Conservation (phyloP, 37 sponge, comb jelly and placozoan genomes). For the Cladorhizidae sp. region DNA sequence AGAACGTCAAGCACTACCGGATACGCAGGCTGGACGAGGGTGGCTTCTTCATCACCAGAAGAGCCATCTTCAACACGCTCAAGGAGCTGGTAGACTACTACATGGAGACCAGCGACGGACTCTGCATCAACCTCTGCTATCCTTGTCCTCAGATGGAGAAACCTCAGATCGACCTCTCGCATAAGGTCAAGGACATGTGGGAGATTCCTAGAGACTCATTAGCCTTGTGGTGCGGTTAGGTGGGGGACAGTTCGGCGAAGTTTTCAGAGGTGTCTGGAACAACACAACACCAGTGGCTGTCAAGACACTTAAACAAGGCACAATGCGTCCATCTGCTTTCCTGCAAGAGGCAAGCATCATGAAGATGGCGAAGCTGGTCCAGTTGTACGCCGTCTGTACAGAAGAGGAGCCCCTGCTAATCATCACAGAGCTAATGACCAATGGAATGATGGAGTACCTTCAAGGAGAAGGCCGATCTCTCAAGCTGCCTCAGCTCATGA, state of each 20-base stretch:
- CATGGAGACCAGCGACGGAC: conserved; percentile 39
- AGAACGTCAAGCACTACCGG: conserved; percentile 96
- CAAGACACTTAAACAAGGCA: conserved; percentile 87
- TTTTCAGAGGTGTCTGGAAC: conserved; percentile 85
- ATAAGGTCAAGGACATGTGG: conserved; percentile 95
- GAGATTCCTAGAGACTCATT: conserved; percentile 84
- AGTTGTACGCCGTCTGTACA: conserved; percentile 97
- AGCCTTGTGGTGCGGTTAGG: conserved; percentile 76
- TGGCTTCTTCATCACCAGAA: conserved; percentile 90
- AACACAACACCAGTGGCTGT: conserved; percentile 84
- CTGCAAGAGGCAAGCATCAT: conserved; percentile 88
- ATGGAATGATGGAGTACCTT: conserved; percentile 92
- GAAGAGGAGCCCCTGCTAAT: conserved; percentile 94
- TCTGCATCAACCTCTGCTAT: conserved; percentile 55
- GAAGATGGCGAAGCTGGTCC: conserved; percentile 92
- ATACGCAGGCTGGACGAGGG: conserved; percentile 89
- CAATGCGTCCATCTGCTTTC: conserved; percentile 81
- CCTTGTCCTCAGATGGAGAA: conserved; percentile 72
- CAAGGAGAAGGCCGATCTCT: conserved; percentile 83
- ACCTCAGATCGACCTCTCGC: conserved; percentile 86
- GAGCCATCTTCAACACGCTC: conserved; percentile 85
- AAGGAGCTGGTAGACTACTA: conserved; percentile 92
- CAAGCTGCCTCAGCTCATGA: conserved; percentile 91
- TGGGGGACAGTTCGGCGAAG: conserved; percentile 94
- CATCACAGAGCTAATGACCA: conserved; percentile 91